phyloP scores from a whole-genome alignment of 2,888 invertebrate species.

The Volucella inflata region DNA sequence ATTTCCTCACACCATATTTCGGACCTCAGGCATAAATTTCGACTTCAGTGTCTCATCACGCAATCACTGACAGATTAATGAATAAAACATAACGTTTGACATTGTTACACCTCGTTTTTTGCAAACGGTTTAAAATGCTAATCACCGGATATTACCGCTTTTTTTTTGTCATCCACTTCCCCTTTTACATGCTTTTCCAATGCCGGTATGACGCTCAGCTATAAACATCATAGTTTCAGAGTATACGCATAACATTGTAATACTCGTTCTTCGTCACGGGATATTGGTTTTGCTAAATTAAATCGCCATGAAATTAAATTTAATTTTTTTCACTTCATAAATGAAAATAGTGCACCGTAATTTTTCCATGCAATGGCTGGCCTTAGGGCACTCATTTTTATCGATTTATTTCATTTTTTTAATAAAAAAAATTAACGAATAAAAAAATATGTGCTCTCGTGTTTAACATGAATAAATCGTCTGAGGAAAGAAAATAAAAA shows the following conservation, averaged over 20 bases:
- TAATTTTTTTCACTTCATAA: neutral
- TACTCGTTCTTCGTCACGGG: neutral
- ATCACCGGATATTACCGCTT: conserved; percentile 39
- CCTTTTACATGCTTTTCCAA: conserved; percentile 29
- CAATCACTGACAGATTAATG: conserved; percentile 38
- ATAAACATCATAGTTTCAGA: no score
- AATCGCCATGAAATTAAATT: conserved; percentile 24
- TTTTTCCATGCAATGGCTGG: no score
- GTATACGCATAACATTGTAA: neutral
- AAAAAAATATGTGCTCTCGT: no score
- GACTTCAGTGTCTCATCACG: neutral
- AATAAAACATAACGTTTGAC: conserved; percentile 53
- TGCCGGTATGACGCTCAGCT: conserved; percentile 6
- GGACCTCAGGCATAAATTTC: no score
- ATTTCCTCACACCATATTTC: no score
- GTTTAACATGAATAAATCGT: no score
- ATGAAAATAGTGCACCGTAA: no score
- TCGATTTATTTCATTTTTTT: no score
- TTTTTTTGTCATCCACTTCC: neutral
- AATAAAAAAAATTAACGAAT: no score
- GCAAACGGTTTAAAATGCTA: conserved; percentile 1
- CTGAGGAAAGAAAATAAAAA: no score
- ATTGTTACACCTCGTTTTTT: neutral
- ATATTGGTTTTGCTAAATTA: conserved; percentile 17
- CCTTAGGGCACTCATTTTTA: no score